Conservation (phyloP, 2,113 vertebrate species). For the Pluvianellus socialis region DNA sequence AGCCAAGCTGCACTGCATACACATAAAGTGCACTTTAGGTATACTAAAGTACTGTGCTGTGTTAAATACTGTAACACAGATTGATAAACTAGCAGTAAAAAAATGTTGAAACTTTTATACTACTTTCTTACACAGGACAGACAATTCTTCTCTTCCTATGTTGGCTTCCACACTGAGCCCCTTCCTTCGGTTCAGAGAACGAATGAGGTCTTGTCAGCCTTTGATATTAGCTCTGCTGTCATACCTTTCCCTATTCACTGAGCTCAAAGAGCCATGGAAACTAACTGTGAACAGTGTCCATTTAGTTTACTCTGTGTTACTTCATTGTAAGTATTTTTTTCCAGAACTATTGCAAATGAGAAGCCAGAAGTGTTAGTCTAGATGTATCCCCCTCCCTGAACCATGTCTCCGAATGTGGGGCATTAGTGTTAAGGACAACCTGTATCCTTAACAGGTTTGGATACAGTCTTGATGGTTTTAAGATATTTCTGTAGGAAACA, state of each 20-base stretch:
- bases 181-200: background rate
- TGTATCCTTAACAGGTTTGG: background rate
- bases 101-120: background rate
- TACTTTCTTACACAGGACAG: background rate
- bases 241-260: background rate
- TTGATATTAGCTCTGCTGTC: background rate
- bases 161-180: background rate
- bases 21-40: background rate
- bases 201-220: background rate
- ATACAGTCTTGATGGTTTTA: background rate
- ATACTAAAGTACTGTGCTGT: no score
- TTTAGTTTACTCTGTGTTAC: background rate
- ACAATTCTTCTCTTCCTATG: background rate
- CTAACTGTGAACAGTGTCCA: background rate
- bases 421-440: background rate
- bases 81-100: background rate
- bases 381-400: background rate
- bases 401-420: no score
- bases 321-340: background rate
- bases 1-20: rapidly evolving
- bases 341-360: background rate
- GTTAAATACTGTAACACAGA: background rate
- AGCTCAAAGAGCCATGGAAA: background rate
- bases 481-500: background rate
- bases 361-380: background rate